A percentile compares a stretch with the other conserved stretches of the same genome.
These are phyloP conservation scores for Parelbella ahira DNA, from an alignment of 2,888 invertebrate species.

Conservation along the genomic window DNA sequence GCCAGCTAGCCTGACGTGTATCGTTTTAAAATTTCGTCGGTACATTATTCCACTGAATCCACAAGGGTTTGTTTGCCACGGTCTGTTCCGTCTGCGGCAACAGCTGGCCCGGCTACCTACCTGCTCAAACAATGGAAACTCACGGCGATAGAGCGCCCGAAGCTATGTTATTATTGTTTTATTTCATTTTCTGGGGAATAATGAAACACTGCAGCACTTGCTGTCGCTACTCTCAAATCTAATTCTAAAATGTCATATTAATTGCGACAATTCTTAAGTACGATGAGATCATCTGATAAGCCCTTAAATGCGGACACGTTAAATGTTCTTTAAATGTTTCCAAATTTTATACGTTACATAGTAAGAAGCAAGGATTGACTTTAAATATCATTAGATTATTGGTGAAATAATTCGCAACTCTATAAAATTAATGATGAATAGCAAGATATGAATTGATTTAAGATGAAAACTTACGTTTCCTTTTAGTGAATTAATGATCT, in stretches of 20 bases:
- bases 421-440: too few species aligned
- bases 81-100: slow-evolving; percentile 54
- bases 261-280: slow-evolving; percentile 9
- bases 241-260: slow-evolving; percentile 19
- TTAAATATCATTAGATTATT: too few species aligned
- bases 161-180: slow-evolving; percentile 47
- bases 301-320: too few species aligned
- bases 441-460: too few species aligned
- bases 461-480: too few species aligned
- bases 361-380: too few species aligned
- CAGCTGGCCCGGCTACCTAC: slow-evolving; percentile 70
- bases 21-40: slow-evolving; percentile 47
- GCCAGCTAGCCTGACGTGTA: slow-evolving; percentile 32
- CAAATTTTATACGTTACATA: too few species aligned
- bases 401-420: too few species aligned
- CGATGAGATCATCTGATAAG: too few species aligned
- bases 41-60: slow-evolving; percentile 43
- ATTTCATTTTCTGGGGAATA: slow-evolving; percentile 33
- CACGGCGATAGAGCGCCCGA: slow-evolving; percentile 58
- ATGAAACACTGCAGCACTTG: slow-evolving; percentile 32
- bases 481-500: too few species aligned
- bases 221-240: slow-evolving; percentile 19
- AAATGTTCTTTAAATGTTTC: too few species aligned
- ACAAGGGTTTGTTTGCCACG: slow-evolving; percentile 57
- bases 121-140: slow-evolving; percentile 59